Evolutionary conservation across 2,888 invertebrate genomes (phyloP), one percentile per base, ranked within the genome.

Genomic region (Leucoptera coffeella): DNA sequence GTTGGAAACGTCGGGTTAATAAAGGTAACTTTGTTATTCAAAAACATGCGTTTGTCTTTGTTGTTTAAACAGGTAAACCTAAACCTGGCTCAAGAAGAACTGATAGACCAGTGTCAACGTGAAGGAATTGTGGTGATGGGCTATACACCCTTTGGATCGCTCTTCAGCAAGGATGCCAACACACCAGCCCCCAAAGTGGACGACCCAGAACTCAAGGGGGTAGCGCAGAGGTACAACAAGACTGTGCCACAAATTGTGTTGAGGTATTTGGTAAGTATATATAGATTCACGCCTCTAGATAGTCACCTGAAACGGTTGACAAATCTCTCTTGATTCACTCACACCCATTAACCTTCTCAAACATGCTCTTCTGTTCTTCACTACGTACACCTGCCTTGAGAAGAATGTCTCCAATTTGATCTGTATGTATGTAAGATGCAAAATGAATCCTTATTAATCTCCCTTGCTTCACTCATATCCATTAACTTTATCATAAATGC

Each of bases 71-170:
- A 59, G 57, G 50, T 57, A 1, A 56, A 84, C 41, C 64, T 82
- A 8, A 79, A 81, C 38, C 47, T 82, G 15, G 76, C 73, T 23
- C 80, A 85, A 38, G 60, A 62, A 29, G 69, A 75, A 23, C 43
- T 84, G 14, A 52, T 77, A 4, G 56, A 74, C 2, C 82, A 72
- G 39, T 77, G 84, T 49, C 67, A 73, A 27, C 40, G 58, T 8
- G 57, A 73, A n/a, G 55, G 56, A n/a, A 78, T 87, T 14, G 53
- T 61, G 1, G 48, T 85, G 29, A 77, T 60, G 52, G 83, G 54
- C 1, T 85, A 79, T 48, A 73, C 78, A 26, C 82, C 82, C 0
- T 61, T 85, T 15, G 83, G 82, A 0, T 54, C 69, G 0, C 30
- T 59, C 1, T 76, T 77, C 20, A 57, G 52, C 14, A 47, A 55